Evolutionary conservation across 2,113 vertebrate species (phyloP).

Genomic region (Colius striatus): DNA sequence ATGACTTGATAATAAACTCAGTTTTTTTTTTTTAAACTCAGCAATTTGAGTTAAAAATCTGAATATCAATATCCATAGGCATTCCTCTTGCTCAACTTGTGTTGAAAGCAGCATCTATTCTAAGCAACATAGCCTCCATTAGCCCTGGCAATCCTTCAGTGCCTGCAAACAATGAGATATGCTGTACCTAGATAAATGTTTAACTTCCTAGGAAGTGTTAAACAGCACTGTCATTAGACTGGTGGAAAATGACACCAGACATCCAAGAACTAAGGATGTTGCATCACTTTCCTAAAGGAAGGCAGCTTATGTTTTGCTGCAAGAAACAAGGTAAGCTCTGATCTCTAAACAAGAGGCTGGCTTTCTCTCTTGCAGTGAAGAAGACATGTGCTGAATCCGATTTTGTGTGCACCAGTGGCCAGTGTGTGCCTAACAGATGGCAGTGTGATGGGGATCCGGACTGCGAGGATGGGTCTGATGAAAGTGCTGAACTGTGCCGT

Average conservation of each 20-base stretch:
- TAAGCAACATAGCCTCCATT: background rate
- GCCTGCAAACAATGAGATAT: background rate
- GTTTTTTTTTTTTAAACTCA: too few species aligned
- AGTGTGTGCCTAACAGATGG: slow-evolving; percentile 94
- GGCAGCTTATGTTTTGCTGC: background rate
- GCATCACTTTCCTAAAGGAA: background rate
- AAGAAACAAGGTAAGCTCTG: background rate
- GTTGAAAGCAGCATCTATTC: background rate
- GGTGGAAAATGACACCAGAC: fast-evolving
- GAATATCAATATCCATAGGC: background rate
- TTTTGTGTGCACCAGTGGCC: slow-evolving; percentile 91
- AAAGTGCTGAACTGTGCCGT: slow-evolving; percentile 91
- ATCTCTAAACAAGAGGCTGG: background rate
- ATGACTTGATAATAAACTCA: background rate
- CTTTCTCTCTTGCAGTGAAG: slow-evolving; percentile 79
- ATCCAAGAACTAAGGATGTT: background rate
- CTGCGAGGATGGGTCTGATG: slow-evolving; percentile 95
- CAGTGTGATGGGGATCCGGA: slow-evolving; percentile 96
- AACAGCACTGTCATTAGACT: background rate
- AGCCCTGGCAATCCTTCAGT: background rate
- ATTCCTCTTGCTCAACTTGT: background rate
- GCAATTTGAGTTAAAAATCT: background rate
- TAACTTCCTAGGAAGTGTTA: background rate
- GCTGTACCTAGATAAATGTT: background rate
- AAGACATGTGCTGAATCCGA: slow-evolving; percentile 89